Evolutionary conservation across 2,888 invertebrate genomes (phyloP), one percentile per base, ranked within the genome.

Genomic region (Lycaena phlaeas): DNA sequence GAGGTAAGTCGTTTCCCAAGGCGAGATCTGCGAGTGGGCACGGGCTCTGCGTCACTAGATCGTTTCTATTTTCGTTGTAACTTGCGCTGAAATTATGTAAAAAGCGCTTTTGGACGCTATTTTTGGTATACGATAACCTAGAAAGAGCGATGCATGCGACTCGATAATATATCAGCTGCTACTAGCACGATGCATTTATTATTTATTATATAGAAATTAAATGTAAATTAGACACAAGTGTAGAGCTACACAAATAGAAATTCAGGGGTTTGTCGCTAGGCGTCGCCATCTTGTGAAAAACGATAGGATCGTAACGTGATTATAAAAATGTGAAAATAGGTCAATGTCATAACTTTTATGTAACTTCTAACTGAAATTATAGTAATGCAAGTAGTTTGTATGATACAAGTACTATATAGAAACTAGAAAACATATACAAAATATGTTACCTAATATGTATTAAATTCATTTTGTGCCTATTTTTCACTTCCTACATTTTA

Each of bases 31-130:
- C 44, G 57, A 51, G 53, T 50, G 48, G 46, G 62, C 61, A 59
- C 55, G 61, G n/a, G n/a, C n/a, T 66, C 70, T 74, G 75, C 79
- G 79, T 79, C 79, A 79, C 68, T 61, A 66, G 64, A 59, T 59
- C 63, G 68, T 53, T 54, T 70, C 82, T 85, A 85, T 85, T 85
- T 84, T 78, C 70, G 72, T 74, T 65, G 68, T 67, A 74, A 77
- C 82, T 78, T 81, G 82, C 78, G 82, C 77, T 81, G 79, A 85
- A 85, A 85, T 85, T 85, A 85, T 85, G 85, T 85, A 85, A 85
- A 85, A 85, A 82, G 77, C 78, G 68, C 73, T 74, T 76, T 76
- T 75, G 73, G 69, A 70, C 61, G 68, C 79, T 82, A 82, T 84
- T 84, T 82, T 73, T 67, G 75, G 78, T 69, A 55, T 68, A 12